phyloP scores from a whole-genome alignment of 1,140 invertebrate species.

The Schlechtendalia chinensis region DNA sequence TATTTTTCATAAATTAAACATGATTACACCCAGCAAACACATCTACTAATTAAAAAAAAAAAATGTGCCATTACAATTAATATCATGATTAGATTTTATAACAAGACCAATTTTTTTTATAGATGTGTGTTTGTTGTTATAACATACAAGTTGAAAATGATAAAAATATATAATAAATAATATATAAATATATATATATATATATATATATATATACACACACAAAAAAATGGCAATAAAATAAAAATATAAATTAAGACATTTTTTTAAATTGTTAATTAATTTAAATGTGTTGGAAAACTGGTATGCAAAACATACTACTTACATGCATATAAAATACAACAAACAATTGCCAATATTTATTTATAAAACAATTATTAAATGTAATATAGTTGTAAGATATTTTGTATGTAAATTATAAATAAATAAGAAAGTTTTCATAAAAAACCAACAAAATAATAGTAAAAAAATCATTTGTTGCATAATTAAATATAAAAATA shows the following conservation, averaged over 20 bases:
- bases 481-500: neutral
- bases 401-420: neutral
- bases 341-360: constrained; percentile 4
- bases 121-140: neutral
- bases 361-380: constrained; percentile 24
- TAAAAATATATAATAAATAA: no score
- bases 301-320: neutral
- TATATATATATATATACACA: neutral
- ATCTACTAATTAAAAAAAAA: constrained; percentile 13
- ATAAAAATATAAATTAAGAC: neutral
- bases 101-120: neutral
- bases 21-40: neutral
- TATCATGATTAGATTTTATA: neutral
- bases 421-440: neutral
- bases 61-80: neutral
- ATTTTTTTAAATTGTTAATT: neutral
- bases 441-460: neutral
- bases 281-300: neutral
- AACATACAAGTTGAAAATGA: neutral
- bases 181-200: no score
- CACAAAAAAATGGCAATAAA: neutral
- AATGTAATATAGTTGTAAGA: neutral
- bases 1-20: constrained; percentile 2
- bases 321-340: neutral
- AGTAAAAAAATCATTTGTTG: neutral